These are phyloP conservation scores for Sebastolobus altivelis DNA, from an alignment of 2,797 vertebrate species.

Conservation along the genomic window DNA sequence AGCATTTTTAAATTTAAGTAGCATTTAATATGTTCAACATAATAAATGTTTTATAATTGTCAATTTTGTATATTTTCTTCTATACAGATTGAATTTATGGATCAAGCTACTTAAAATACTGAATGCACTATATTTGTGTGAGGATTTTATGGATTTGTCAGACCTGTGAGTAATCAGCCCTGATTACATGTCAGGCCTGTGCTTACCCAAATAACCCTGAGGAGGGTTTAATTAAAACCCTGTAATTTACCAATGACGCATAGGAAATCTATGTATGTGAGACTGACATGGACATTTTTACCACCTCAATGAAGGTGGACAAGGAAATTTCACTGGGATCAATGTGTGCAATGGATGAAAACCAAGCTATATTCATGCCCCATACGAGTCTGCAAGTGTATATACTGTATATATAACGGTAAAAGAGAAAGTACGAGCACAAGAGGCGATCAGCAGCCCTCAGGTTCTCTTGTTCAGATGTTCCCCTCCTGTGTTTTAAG, in stretches of 20 bases:
- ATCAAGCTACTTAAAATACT: background rate
- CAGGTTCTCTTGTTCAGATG: constrained; percentile 18
- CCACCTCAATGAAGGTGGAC: background rate
- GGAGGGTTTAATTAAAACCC: constrained; percentile 1
- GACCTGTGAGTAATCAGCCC: background rate
- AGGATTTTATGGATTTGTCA: constrained; percentile 8
- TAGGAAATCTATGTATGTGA: background rate
- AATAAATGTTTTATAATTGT: background rate
- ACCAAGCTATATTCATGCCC: too few species aligned
- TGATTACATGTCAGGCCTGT: background rate
- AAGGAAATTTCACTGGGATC: background rate
- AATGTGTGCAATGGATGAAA: background rate
- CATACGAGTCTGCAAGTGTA: background rate
- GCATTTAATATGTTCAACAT: background rate
- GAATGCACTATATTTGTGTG: background rate
- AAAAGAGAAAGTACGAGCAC: background rate
- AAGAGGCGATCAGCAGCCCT: background rate
- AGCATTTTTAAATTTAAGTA: background rate
- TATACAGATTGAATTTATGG: background rate
- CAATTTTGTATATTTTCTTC: background rate
- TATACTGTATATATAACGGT: background rate
- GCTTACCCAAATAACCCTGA: background rate
- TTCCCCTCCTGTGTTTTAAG: constrained; percentile 25
- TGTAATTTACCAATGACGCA: background rate
- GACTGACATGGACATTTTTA: constrained; percentile 1